phyloP scores from a whole-genome alignment of 2,888 invertebrate genomes.

The Bombyx huttoni region DNA sequence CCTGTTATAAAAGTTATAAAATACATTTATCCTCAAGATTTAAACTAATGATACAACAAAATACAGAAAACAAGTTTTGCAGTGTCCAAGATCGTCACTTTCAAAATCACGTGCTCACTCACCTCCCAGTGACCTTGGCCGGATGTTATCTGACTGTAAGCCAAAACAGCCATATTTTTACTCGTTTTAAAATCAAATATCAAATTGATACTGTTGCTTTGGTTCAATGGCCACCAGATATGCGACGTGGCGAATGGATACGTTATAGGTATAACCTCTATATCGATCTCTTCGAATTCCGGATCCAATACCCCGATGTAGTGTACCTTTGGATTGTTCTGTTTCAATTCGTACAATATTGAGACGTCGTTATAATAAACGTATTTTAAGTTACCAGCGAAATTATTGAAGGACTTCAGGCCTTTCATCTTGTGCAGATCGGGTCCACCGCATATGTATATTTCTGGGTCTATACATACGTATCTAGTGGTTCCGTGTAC shows the following conservation, averaged over 20 bases:
- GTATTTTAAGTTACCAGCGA: conserved; percentile 90
- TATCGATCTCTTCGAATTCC: conserved; percentile 87
- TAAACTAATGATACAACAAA: neutral
- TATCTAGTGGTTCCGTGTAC: conserved; percentile 76
- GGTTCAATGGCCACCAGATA: conserved; percentile 89
- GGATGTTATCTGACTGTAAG: conserved; percentile 84
- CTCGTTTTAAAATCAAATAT: conserved; percentile 91
- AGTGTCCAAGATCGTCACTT: neutral
- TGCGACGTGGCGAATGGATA: conserved; percentile 92
- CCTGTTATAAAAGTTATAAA: neutral
- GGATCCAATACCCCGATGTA: conserved; percentile 85
- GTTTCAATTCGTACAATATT: conserved; percentile 88
- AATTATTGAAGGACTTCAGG: conserved; percentile 85
- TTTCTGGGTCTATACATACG: conserved; percentile 93
- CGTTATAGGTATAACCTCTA: conserved; percentile 90
- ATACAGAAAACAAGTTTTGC: neutral
- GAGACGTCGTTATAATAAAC: conserved; percentile 95
- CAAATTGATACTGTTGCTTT: conserved; percentile 80
- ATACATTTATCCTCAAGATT: neutral
- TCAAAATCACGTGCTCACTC: conserved; percentile 18
- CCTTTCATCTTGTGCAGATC: conserved; percentile 88
- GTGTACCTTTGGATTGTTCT: conserved; percentile 88
- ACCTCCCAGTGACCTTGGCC: conserved; percentile 92
- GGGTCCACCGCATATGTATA: conserved; percentile 92
- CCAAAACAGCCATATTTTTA: conserved; percentile 86